Base-by-base conservation (phyloP, 1,140 invertebrate species). In the Campoletis sonorensis region DNA sequence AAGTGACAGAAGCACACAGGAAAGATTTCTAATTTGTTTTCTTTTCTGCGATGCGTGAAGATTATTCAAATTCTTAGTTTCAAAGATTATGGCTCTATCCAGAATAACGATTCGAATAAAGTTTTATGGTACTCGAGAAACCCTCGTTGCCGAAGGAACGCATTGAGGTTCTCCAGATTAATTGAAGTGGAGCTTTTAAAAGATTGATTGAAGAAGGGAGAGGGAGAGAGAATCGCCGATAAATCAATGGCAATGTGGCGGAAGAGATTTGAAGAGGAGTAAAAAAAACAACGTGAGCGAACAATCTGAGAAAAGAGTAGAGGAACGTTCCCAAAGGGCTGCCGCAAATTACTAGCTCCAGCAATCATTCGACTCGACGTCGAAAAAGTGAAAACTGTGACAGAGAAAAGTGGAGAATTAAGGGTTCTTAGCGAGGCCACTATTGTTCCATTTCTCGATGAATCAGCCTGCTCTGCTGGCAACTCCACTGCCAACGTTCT, bases 381-480 rank as follows among this genome's bases (percentile, higher is more conserved):
- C 23, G 21, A 2, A 51, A 67, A n/a, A 67, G 68, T 30, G 33
- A 75, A 76, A 18, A 11, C 64, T 23, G 16, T 61, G 45, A 45
- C 45, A 72, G 68, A 70, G 68, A 80, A 30, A 64, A 72, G 27
- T 21, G 68, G 45, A 80, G 30, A 54, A 54, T 21, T 54, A 18
- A 54, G 51, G 51, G 51, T 18, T 54, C n/a, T 64, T 26, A 23
- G 23, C n/a, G 23, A 64, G 5, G n/a, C 61, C 11, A 26, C 79
- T 45, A 81, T 81, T 81, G 79, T 81, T 81, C 72, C 40, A 67
- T 37, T 10, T 30, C 49, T 51, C 21, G 67, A 81, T 77, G 80
- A 81, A 75, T 81, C 21, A 13, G 54, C 16, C 73, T 61, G 51
- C 30, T 16, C 1, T 21, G 61, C 11, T n/a, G 16, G n/a, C 18